Evolutionary conservation across 37 sponge, comb jelly and placozoan species (phyloP).

Genomic region (Halisarca cf. caerulea): DNA sequence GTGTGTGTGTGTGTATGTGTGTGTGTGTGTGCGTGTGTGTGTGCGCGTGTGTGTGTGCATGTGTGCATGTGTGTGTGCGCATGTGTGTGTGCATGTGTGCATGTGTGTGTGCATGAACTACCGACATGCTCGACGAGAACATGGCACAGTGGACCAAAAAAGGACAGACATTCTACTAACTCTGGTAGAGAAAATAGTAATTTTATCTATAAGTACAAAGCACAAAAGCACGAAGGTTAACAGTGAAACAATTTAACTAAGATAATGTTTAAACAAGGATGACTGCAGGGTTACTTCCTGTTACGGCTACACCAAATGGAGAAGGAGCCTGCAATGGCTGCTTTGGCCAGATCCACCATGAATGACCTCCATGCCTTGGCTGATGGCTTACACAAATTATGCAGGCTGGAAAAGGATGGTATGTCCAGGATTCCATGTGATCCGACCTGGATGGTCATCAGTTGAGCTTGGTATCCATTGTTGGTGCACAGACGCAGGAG

Average conservation of each 20-base stretch:
- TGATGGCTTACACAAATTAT: background rate
- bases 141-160: background rate
- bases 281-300: no score
- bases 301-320: background rate
- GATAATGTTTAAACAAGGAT: no score
- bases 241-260: no score
- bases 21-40: constrained; percentile 14
- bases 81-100: constrained; percentile 6
- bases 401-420: background rate
- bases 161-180: background rate
- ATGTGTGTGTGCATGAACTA: background rate
- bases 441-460: no score
- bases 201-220: no score
- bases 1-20: constrained; percentile 6
- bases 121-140: background rate
- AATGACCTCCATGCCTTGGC: background rate
- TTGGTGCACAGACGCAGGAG: no score
- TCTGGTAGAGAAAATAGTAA: background rate
- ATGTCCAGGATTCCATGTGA: background rate
- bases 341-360: background rate
- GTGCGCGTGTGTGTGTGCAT: background rate
- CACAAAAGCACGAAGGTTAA: no score
- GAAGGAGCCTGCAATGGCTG: background rate
- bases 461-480: background rate
- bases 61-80: background rate